These are phyloP conservation scores for Aleiodes testaceus DNA, from an alignment of 2,888 invertebrate species.

Conservation along the genomic window DNA sequence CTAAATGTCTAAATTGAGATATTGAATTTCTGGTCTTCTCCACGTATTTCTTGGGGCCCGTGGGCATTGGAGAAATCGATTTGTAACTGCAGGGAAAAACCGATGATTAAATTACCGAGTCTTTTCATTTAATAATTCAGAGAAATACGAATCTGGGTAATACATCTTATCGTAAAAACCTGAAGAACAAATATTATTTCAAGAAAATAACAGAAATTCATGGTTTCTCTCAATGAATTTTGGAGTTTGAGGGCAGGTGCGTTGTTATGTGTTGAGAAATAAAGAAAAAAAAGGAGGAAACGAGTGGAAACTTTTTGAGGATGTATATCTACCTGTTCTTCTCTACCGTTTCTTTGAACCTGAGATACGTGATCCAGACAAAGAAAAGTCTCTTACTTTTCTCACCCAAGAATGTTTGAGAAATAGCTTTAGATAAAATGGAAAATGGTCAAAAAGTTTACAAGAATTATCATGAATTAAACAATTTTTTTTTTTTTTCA, in stretches of 20 bases:
- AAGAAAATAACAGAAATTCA: background rate
- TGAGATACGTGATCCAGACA: constrained; percentile 11
- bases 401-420: background rate
- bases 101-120: background rate
- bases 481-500: constrained; percentile 1
- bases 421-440: background rate
- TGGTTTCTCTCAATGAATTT: background rate
- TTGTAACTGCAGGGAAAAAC: background rate
- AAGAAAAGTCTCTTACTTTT: background rate
- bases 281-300: background rate
- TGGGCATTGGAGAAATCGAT: background rate
- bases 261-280: constrained; percentile 6
- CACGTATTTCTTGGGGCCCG: no score
- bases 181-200: background rate
- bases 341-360: background rate
- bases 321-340: background rate
- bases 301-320: background rate
- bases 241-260: background rate
- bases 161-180: background rate
- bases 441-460: constrained; percentile 3
- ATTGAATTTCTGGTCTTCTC: no score
- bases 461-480: background rate
- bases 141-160: background rate
- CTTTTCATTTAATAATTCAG: background rate
- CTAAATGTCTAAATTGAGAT: no score